phyloP scores from a whole-genome alignment of 2,888 invertebrate species.

The Heliconius erato region DNA sequence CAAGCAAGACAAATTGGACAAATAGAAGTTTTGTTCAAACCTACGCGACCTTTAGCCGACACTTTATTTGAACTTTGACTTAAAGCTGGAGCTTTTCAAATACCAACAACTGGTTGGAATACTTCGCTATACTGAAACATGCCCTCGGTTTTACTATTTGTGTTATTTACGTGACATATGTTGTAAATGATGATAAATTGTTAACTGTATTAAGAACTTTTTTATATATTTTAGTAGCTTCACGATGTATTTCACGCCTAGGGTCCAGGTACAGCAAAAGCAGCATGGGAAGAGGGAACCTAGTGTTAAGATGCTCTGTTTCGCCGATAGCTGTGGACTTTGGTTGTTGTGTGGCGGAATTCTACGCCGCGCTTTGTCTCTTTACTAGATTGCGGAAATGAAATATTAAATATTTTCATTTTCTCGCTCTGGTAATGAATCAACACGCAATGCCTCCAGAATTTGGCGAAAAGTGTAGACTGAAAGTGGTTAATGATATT shows the following conservation, averaged over 20 bases:
- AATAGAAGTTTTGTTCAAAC: constrained; percentile 29
- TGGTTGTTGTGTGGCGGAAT: not conserved
- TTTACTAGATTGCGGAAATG: too few relatives aligned
- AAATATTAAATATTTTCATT: too few relatives aligned
- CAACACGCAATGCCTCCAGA: too few relatives aligned
- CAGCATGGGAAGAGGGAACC: too few relatives aligned
- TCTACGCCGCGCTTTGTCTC: too few relatives aligned
- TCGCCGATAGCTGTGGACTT: not conserved
- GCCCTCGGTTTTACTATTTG: constrained; percentile 1
- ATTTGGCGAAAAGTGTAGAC: too few relatives aligned
- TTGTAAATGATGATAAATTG: not conserved
- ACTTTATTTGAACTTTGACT: constrained; percentile 24
- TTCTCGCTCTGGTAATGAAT: too few relatives aligned
- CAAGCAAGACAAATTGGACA: constrained; percentile 37
- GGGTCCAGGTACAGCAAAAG: too few relatives aligned
- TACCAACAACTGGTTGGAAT: not conserved
- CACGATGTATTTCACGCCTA: too few relatives aligned
- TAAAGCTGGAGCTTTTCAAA: constrained; percentile 16
- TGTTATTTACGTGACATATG: not conserved
- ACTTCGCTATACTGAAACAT: not conserved
- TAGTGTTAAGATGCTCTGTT: not conserved
- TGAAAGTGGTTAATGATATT: too few relatives aligned
- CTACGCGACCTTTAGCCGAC: constrained; percentile 19
- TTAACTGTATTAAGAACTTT: not conserved
- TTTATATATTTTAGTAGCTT: too few relatives aligned